Evolutionary conservation across 1,140 invertebrate species (phyloP), one percentile per base, ranked within the genome.

Genomic region (Notospermus geniculatus): DNA sequence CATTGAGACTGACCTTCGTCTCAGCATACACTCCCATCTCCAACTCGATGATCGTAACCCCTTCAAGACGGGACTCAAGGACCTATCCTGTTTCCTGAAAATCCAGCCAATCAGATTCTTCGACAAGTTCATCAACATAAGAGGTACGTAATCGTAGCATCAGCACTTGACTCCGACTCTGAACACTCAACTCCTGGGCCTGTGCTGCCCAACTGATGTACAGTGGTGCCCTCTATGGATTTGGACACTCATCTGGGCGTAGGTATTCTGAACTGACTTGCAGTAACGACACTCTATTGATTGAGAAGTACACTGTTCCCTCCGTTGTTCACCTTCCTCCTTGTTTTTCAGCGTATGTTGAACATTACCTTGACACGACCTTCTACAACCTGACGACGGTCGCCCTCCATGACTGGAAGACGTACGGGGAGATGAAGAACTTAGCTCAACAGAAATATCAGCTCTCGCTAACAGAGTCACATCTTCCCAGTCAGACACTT

Each of bases 381-480:
- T 98, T 97, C 81, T 99, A 99, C 81, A 97, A 98, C 82, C 84
- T 98, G 69, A 98, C 95, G 0, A 95, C 95, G 1, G 93, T 99
- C 30, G 94, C 96, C 22, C 82, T 97, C 19, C 95, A 98, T 72
- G 94, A 99, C 81, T 98, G 95, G 93, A 91, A 92, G 79, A 96
- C 93, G 0, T 98, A 98, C 77, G 89, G 91, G 36, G 92, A 95
- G 80, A 99, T 99, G 96, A 86, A 94, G 65, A 88, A 90, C 73
- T 86, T 98, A 74, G 96, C 95, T 1, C 84, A 87, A 70, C 88
- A 91, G 54, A 93, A 95, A 76, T 90, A 93, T 71, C 86, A 87
- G 36, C 76, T 99, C 29, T 82, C 86, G 22, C 89, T 92, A 0
- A 86, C 93, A 1, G 90, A 96, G 73, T 91, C 95, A 75, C 89